Evolutionary conservation across 2,113 vertebrate genomes (phyloP).

Genomic region (Colistium nudipinnis): DNA sequence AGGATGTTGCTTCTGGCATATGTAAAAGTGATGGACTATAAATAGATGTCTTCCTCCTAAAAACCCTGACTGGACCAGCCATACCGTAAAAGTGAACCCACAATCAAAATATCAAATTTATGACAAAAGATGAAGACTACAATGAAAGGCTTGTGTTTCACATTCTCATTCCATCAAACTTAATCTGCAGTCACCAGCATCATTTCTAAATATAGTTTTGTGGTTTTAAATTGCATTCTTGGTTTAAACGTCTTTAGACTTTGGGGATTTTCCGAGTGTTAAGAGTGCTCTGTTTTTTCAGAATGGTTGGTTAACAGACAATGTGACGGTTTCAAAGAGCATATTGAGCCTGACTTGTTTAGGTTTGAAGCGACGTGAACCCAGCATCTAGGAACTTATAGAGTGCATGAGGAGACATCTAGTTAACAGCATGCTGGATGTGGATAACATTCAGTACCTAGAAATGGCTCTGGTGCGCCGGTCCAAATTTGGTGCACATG

Average conservation of each 20-base stretch:
- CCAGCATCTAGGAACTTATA: no score
- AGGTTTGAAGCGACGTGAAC: no score
- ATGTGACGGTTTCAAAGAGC: no score
- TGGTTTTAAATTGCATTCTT: no score
- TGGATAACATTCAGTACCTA: background rate
- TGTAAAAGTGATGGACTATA: constrained; percentile 18
- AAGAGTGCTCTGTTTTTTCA: background rate
- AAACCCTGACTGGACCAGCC: background rate
- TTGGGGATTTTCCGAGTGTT: background rate
- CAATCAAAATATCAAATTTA: background rate
- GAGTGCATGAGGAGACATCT: background rate
- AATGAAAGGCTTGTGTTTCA: background rate
- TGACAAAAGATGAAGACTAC: background rate
- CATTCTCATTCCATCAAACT: background rate
- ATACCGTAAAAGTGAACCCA: background rate
- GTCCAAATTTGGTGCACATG: background rate
- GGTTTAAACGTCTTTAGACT: no score
- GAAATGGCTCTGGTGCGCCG: background rate
- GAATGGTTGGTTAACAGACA: no score
- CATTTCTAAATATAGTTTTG: background rate
- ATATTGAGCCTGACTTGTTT: no score
- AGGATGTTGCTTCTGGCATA: constrained; percentile 28
- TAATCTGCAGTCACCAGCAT: background rate
- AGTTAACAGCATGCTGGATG: background rate
- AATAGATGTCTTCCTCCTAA: no score